A percentile compares a stretch with the other conserved stretches of the same genome.
Conservation (phyloP, 2,797 vertebrate species). For the Cephalopachus bancanus region DNA sequence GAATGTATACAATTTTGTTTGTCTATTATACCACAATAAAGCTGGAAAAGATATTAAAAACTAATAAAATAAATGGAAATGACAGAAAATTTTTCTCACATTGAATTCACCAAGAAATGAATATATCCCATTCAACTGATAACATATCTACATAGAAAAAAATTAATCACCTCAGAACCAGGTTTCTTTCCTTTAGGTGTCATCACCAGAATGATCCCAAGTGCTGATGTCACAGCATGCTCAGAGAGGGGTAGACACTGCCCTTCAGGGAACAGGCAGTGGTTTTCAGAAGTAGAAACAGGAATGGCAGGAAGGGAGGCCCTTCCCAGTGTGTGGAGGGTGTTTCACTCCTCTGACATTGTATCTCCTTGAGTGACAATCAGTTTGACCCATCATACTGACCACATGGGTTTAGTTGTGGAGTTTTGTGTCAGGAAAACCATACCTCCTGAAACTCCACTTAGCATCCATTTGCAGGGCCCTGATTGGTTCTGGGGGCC, state of each 20-base stretch:
- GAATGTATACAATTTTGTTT: background rate
- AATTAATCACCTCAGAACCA: background rate
- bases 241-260: rapidly evolving
- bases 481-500: no score
- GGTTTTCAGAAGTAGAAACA: rapidly evolving
- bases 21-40: background rate
- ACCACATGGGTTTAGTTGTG: rapidly evolving
- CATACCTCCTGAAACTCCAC: background rate
- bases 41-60: background rate
- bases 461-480: no score
- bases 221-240: rapidly evolving
- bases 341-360: background rate
- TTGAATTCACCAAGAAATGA: background rate
- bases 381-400: background rate
- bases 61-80: background rate
- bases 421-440: background rate
- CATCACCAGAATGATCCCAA: rapidly evolving
- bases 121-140: background rate
- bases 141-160: background rate
- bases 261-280: rapidly evolving
- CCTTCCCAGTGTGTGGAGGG: rapidly evolving
- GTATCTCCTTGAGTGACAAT: rapidly evolving
- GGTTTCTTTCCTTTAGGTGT: rapidly evolving
- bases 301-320: rapidly evolving
- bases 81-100: background rate